Evolutionary conservation across 2,888 invertebrate species (phyloP).

Genomic region (Alsophila aescularia): DNA sequence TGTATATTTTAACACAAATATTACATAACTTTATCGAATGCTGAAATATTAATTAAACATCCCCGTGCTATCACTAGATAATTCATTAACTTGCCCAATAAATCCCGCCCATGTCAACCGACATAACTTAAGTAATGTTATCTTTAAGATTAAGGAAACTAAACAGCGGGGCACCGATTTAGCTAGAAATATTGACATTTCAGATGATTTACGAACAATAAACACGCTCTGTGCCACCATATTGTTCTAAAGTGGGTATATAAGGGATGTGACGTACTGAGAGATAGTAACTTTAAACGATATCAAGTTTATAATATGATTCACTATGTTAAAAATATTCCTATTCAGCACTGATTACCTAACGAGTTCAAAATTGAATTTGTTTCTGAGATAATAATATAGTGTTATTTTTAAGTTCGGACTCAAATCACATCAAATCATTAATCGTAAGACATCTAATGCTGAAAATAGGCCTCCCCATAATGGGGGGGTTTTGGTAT

Average conservation of each 20-base stretch:
- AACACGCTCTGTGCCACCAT: conserved; percentile 55
- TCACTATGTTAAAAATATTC: not conserved
- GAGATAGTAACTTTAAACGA: not conserved
- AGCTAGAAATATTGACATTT: conserved; percentile 66
- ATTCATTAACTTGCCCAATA: conserved; percentile 36
- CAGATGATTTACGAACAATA: conserved; percentile 73
- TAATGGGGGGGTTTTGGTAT: too few species aligned
- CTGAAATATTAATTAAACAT: conserved; percentile 10
- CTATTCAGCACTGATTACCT: too few species aligned
- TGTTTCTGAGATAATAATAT: too few species aligned
- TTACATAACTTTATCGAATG: not conserved
- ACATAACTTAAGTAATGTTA: conserved; percentile 48
- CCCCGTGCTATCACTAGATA: conserved; percentile 20
- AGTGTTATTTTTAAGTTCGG: too few species aligned
- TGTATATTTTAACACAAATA: not conserved
- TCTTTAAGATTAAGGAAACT: conserved; percentile 42
- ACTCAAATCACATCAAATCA: too few species aligned
- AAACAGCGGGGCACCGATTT: conserved; percentile 52
- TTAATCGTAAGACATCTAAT: too few species aligned
- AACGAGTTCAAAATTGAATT: too few species aligned
- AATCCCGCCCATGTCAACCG: conserved; percentile 32
- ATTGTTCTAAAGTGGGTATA: conserved; percentile 60
- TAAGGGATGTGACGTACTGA: conserved; percentile 9
- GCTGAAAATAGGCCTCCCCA: too few species aligned
- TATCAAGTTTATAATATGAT: not conserved